These are phyloP conservation scores for Catagonus wagneri DNA, from an alignment of 2,113 vertebrate species.

Conservation along the genomic window DNA sequence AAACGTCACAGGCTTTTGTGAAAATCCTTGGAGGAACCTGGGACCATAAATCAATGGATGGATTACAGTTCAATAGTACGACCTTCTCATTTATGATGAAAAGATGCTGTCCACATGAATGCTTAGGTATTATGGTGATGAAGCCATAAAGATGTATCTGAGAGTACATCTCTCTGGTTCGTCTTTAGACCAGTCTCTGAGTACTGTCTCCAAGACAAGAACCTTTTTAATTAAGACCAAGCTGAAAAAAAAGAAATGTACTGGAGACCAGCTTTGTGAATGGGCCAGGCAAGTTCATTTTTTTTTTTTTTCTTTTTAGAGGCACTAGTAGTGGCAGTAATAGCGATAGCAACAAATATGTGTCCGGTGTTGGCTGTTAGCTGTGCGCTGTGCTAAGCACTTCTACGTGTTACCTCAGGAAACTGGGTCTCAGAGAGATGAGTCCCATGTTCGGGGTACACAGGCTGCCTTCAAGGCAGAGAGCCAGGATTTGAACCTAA, in stretches of 20 bases:
- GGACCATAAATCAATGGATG: constrained; percentile 85
- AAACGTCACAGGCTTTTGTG: constrained; percentile 86
- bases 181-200: not conserved
- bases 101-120: constrained; percentile 73
- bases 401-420: not conserved
- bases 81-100: constrained; percentile 79
- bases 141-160: constrained; percentile 60
- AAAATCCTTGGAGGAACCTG: constrained; percentile 85
- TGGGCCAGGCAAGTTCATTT: not conserved
- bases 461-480: not conserved
- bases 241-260: constrained; percentile 22
- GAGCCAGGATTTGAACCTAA: not conserved
- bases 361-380: constrained; percentile 5
- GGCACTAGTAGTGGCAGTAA: not conserved
- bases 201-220: constrained; percentile 13
- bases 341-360: not conserved
- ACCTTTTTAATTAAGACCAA: constrained; percentile 52
- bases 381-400: not conserved
- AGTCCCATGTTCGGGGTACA: not conserved
- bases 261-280: not conserved
- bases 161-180: constrained; percentile 57
- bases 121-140: constrained; percentile 64
- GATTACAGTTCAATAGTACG: constrained; percentile 82
- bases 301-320: not conserved
- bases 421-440: not conserved